These are phyloP conservation scores for Drosophila nr. fundita DNA, from an alignment of 2,888 invertebrate genomes.

Conservation along the genomic window DNA sequence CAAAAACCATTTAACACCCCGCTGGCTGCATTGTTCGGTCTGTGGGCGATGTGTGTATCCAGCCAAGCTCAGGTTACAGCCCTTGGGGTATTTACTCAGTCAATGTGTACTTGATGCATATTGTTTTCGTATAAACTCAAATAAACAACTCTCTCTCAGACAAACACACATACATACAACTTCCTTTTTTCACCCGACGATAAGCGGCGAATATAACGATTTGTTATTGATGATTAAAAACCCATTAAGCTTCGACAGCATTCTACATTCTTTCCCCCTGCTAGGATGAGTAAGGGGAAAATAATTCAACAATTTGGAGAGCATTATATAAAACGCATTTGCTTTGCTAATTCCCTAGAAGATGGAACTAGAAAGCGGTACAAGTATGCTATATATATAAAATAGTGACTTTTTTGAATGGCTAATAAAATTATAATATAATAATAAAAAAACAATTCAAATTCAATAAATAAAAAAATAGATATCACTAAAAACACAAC, in stretches of 20 bases:
- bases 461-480: not conserved
- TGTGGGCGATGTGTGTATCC: slow-evolving; percentile 16
- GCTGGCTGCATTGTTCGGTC: slow-evolving; percentile 70
- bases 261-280: not conserved
- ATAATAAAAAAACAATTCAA: not conserved
- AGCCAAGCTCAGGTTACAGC: not conserved
- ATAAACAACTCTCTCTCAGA: slow-evolving; percentile 22
- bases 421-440: not conserved
- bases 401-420: not conserved
- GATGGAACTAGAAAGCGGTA: not conserved
- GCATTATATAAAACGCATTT: not conserved
- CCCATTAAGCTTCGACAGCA: slow-evolving; percentile 53
- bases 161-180: slow-evolving; percentile 15
- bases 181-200: slow-evolving; percentile 18
- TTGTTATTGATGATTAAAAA: slow-evolving; percentile 72
- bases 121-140: slow-evolving; percentile 41
- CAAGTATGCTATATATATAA: not conserved
- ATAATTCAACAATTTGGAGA: slow-evolving; percentile 32
- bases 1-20: slow-evolving; percentile 79
- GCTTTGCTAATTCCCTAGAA: slow-evolving; percentile 22
- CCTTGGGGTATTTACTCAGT: slow-evolving; percentile 37
- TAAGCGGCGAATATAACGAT: slow-evolving; percentile 41
- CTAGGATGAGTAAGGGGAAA: slow-evolving; percentile 5
- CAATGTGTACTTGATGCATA: slow-evolving; percentile 58
- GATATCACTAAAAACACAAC: not conserved